phyloP scores from a whole-genome alignment of 2,797 vertebrate genomes.

The Euthynnus affinis region DNA sequence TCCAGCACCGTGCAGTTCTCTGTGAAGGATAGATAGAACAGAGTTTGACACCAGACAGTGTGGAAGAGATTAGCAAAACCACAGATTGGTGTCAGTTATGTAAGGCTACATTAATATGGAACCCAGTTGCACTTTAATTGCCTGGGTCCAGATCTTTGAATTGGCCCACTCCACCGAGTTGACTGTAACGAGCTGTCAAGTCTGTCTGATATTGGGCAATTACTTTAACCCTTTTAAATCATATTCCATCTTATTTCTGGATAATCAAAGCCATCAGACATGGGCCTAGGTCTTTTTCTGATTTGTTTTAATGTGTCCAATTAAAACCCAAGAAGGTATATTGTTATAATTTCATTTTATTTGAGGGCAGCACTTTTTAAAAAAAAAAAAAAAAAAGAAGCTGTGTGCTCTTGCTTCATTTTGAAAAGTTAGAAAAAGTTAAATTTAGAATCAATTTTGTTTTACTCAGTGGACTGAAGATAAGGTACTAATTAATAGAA shows the following conservation, averaged over 20 bases:
- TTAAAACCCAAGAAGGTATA: neutral
- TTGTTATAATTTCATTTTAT: neutral
- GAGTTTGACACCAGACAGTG: constrained; percentile 32
- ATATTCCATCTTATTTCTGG: neutral
- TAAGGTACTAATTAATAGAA: no score
- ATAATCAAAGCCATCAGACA: neutral
- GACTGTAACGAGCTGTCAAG: no score
- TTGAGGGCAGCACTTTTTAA: neutral
- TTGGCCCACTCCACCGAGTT: no score
- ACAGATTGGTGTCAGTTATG: constrained; percentile 42
- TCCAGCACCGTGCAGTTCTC: constrained; percentile 9
- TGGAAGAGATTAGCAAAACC: constrained; percentile 13
- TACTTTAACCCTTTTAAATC: neutral
- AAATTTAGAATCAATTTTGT: no score
- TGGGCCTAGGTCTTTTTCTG: neutral
- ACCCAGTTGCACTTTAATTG: neutral
- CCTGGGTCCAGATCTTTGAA: no score
- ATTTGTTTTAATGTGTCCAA: neutral
- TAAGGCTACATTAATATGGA: constrained; percentile 25
- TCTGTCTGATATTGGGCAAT: no score
- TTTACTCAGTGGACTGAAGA: no score
- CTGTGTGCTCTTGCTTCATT: no score
- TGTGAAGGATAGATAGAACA: constrained; percentile 21
- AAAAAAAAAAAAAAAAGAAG: no score
- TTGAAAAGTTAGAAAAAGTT: no score